These are phyloP conservation scores for Sebastes oblongus DNA, from an alignment of 2,797 vertebrate species.

Conservation along the genomic window DNA sequence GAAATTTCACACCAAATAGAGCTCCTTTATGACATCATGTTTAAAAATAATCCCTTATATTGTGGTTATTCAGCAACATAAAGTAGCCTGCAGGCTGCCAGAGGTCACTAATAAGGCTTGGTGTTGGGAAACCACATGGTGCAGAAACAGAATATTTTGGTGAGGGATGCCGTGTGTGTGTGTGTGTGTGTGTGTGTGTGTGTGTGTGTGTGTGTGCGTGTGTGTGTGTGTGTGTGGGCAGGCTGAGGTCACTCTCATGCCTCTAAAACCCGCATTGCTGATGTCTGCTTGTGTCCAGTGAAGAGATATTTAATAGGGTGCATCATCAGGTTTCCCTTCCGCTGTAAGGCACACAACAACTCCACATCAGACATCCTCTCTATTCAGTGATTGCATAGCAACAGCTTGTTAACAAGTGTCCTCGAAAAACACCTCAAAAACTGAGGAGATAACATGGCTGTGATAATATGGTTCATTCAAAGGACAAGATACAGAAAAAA, in stretches of 20 bases:
- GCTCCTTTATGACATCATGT: neutral
- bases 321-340: conserved; percentile 65
- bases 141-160: conserved; percentile 39
- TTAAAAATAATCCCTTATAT: neutral
- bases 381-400: conserved; percentile 40
- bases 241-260: conserved; percentile 70
- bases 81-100: conserved; percentile 14
- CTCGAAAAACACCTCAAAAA: conserved; percentile 1
- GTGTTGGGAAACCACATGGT: conserved; percentile 40
- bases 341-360: neutral
- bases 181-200: neutral
- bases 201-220: conserved; percentile 14
- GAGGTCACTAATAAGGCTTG: conserved; percentile 28
- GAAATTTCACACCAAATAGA: neutral
- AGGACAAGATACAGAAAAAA: conserved; percentile 23
- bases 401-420: conserved; percentile 67
- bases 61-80: conserved; percentile 6
- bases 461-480: conserved; percentile 1
- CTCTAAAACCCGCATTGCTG: conserved; percentile 78
- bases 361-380: conserved; percentile 6
- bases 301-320: conserved; percentile 64
- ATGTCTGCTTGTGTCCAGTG: conserved; percentile 73
- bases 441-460: neutral
- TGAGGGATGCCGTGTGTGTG: conserved; percentile 45
- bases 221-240: conserved; percentile 5